These are phyloP conservation scores for Brachyistius frenatus DNA, from an alignment of 2,113 vertebrate species.

Conservation along the genomic window DNA sequence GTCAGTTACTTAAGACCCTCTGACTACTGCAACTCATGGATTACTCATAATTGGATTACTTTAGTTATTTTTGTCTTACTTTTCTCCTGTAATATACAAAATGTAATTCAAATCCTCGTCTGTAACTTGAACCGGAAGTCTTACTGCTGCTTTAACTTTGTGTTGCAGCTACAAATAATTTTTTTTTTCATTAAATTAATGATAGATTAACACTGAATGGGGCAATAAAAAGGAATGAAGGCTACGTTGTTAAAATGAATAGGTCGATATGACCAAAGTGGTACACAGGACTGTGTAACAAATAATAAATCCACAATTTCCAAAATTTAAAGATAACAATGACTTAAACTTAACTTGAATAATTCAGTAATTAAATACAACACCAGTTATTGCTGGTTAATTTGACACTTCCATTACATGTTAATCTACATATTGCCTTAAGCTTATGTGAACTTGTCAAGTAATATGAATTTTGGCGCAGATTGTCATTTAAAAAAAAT, in stretches of 20 bases:
- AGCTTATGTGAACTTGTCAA: neutral
- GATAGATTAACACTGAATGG: neutral
- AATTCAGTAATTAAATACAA: too few species aligned
- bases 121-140: neutral
- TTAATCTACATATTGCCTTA: neutral
- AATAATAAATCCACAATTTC: neutral
- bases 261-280: neutral
- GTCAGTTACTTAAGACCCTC: constrained; percentile 63
- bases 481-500: neutral
- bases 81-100: neutral
- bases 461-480: neutral
- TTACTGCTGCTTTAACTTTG: neutral
- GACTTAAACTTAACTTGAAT: neutral
- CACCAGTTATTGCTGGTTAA: neutral
- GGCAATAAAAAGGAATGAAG: neutral
- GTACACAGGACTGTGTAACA: neutral
- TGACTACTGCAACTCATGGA: constrained; percentile 53
- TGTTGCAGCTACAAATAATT: neutral
- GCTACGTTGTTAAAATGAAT: neutral
- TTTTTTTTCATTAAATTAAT: neutral
- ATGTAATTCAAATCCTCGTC: neutral
- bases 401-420: neutral
- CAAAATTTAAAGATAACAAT: neutral
- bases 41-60: constrained; percentile 71
- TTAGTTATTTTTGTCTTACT: constrained; percentile 50